phyloP scores from a whole-genome alignment of 2,113 vertebrate genomes.

The Menura novaehollandiae region DNA sequence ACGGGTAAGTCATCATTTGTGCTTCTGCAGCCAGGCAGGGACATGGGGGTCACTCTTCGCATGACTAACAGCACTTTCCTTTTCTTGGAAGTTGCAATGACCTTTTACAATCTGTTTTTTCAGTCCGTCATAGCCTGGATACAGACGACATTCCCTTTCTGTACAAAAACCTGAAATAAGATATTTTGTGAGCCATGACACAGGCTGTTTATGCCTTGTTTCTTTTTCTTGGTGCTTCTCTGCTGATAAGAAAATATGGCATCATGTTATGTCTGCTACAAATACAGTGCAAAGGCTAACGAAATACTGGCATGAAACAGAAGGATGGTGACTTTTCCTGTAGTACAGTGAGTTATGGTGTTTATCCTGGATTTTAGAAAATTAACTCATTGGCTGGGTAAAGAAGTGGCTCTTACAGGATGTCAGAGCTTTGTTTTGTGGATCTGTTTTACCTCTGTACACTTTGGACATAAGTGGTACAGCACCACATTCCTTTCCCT shows the following conservation, averaged over 20 bases:
- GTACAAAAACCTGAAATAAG: background rate
- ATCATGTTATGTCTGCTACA: background rate
- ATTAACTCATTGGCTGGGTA: background rate
- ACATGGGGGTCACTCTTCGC: background rate
- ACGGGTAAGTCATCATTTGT: constrained; percentile 66
- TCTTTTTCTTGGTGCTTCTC: background rate
- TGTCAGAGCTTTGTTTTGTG: background rate
- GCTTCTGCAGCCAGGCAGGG: background rate
- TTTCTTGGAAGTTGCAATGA: background rate
- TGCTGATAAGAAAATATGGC: background rate
- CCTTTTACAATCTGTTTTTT: background rate
- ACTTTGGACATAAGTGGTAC: background rate
- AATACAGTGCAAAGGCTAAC: background rate
- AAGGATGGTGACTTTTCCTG: background rate
- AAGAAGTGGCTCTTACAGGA: background rate
- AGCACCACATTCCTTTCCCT: background rate
- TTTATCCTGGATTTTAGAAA: background rate
- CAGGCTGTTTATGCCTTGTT: background rate
- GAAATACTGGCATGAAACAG: background rate
- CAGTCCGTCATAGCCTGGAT: background rate
- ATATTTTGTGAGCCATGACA: background rate
- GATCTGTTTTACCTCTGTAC: background rate
- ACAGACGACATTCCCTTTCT: background rate
- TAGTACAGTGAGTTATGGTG: background rate
- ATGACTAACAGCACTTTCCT: constrained; percentile 12